Evolutionary conservation across 2,888 invertebrate genomes (phyloP), one percentile per base, ranked within the genome.

Genomic region (Ophion ellenae): DNA sequence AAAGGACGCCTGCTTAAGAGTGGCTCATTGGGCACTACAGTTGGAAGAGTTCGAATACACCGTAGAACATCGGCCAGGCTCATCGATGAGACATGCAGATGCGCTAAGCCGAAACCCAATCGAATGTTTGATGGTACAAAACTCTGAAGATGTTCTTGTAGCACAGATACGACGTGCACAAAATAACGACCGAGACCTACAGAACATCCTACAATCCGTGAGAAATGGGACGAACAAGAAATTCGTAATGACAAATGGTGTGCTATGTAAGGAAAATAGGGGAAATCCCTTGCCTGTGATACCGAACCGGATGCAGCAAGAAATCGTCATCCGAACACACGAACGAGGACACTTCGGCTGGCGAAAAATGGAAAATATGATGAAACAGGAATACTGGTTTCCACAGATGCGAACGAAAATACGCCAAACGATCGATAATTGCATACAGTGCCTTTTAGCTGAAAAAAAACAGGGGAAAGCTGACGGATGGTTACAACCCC

Each of bases 41-140:
- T 0, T 24, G 1, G 24, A 24, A 24, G 24, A 24, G 24, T 24
- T 24, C 24, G 24, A 24, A 24, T 24, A 24, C 24, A 24, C 24
- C 24, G 24, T 24, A 24, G 24, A 24, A 24, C 24, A 24, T 24
- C 24, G 24, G 24, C 24, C 24, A 24, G 24, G 24, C 24, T 24
- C 24, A 24, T 24, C 24, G 24, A 24, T 24, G 24, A 24, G 24
- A 24, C 1, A 24, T 24, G 24, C 24, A 24, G 24, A 24, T 24
- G 24, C 24, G 24, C 24, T 24, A 24, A 24, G 24, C 24, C 24
- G 24, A 24, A 24, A 24, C 24, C 24, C 24, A 24, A 90, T 28
- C 1, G 28, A 28, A 3, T 28, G 28, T 28, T 28, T 28, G 28
- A 24, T 28, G 32, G 20, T 69, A n/a, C 10, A 24, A 28, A 45